These are phyloP conservation scores for Heliconius congener DNA, from an alignment of 1,140 invertebrate genomes.

Conservation along the genomic window DNA sequence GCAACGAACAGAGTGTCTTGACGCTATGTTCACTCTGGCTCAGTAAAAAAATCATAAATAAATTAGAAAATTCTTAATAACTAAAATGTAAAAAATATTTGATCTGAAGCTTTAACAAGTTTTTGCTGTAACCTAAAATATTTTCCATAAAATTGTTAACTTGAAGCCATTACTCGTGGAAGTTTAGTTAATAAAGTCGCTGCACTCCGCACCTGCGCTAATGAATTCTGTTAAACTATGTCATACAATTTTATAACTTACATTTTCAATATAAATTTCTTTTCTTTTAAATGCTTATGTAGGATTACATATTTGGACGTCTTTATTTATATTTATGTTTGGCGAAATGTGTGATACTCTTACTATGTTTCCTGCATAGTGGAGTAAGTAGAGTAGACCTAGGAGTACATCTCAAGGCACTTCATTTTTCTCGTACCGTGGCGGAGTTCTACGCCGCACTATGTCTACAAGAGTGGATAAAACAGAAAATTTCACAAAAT, in stretches of 20 bases:
- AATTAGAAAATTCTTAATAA: background rate
- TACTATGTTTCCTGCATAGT: background rate
- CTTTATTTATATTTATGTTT: background rate
- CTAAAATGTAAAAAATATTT: background rate
- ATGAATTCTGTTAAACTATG: background rate
- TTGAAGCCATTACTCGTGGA: background rate
- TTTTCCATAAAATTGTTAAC: background rate
- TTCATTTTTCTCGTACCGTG: too few species aligned
- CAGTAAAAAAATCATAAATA: background rate
- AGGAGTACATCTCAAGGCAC: too few species aligned
- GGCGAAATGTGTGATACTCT: background rate
- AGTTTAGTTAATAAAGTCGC: background rate
- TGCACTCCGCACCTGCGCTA: constrained; percentile 9
- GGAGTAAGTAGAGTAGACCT: background rate
- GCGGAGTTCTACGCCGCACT: too few species aligned
- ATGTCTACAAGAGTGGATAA: too few species aligned
- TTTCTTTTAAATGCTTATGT: background rate
- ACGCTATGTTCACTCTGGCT: too few species aligned
- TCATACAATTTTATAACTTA: background rate
- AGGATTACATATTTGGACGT: background rate
- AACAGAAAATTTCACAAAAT: too few species aligned
- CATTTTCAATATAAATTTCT: background rate
- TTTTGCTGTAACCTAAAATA: background rate
- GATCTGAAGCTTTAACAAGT: background rate
- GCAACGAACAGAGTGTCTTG: too few species aligned